Evolutionary conservation across 2,888 invertebrate species (phyloP).

Genomic region (Eledone cirrhosa): DNA sequence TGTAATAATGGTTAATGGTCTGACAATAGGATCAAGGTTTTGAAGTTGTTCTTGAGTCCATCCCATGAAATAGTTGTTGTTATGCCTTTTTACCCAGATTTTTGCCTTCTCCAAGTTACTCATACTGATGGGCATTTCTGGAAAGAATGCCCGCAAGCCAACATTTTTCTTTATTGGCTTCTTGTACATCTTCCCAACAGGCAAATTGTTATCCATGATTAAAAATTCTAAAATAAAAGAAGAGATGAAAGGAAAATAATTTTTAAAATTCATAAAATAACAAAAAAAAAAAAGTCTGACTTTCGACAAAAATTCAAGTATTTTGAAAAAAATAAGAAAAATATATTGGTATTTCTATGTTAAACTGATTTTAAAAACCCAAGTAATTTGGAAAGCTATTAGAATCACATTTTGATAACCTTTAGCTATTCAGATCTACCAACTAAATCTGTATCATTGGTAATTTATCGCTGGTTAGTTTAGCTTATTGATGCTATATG

Average conservation of each 20-base stretch:
- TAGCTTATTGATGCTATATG: no score
- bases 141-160: constrained; percentile 28
- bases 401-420: no score
- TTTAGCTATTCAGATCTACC: no score
- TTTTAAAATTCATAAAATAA: background rate
- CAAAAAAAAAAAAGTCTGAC: background rate
- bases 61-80: constrained; percentile 47
- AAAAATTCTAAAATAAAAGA: background rate
- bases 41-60: constrained; percentile 43
- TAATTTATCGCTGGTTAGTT: no score
- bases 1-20: constrained; percentile 38
- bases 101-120: constrained; percentile 31
- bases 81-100: constrained; percentile 46
- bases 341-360: no score
- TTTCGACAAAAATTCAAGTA: no score
- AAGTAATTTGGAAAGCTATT: no score
- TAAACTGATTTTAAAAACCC: no score
- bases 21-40: constrained; percentile 34
- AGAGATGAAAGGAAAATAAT: background rate
- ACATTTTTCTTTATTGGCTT: constrained; percentile 29
- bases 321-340: no score
- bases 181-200: constrained; percentile 23
- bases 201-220: constrained; percentile 11
- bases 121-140: constrained; percentile 29
- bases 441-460: no score